Percentiles rank a stretch among this genome's conserved stretches.
phyloP scores from a whole-genome alignment of 1,140 invertebrate genomes.

The Drosophila sp. region DNA sequence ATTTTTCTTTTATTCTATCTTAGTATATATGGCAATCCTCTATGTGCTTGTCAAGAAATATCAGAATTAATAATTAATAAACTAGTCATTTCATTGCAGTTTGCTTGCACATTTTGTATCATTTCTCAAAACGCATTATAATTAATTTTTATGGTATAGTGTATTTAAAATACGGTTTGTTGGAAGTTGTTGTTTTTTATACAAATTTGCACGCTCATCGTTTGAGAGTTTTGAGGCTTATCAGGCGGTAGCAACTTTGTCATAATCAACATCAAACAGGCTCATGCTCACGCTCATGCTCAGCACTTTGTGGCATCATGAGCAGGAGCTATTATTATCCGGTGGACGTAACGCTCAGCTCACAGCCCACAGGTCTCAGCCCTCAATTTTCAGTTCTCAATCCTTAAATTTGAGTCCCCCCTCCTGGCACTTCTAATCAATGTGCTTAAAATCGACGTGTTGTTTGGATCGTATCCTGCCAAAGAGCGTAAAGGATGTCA shows the following conservation, averaged over 20 bases:
- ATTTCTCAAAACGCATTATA: too few species aligned
- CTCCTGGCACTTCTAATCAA: conserved; percentile 62
- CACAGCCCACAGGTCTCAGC: conserved; percentile 11
- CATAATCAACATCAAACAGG: conserved; percentile 80
- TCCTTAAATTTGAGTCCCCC: too few species aligned
- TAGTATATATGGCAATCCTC: too few species aligned
- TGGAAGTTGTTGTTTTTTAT: conserved; percentile 31
- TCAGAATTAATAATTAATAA: too few species aligned
- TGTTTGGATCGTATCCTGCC: conserved; percentile 55
- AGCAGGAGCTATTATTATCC: conserved; percentile 75
- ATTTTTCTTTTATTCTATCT: too few species aligned
- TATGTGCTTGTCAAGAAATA: too few species aligned
- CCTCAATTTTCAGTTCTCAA: background rate
- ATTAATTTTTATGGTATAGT: background rate
- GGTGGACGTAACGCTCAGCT: conserved; percentile 18
- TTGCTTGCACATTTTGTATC: too few species aligned
- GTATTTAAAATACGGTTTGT: conserved; percentile 13
- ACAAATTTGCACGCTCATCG: conserved; percentile 76
- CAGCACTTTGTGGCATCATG: conserved; percentile 50
- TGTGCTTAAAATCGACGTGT: conserved; percentile 68
- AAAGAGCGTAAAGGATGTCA: conserved; percentile 61
- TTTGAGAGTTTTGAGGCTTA: conserved; percentile 69
- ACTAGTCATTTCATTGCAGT: too few species aligned
- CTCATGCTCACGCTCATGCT: conserved; percentile 41
- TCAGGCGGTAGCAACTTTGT: conserved; percentile 74